These are phyloP conservation scores for Coelopa frigida DNA, from an alignment of 1,140 invertebrate species.

Conservation along the genomic window DNA sequence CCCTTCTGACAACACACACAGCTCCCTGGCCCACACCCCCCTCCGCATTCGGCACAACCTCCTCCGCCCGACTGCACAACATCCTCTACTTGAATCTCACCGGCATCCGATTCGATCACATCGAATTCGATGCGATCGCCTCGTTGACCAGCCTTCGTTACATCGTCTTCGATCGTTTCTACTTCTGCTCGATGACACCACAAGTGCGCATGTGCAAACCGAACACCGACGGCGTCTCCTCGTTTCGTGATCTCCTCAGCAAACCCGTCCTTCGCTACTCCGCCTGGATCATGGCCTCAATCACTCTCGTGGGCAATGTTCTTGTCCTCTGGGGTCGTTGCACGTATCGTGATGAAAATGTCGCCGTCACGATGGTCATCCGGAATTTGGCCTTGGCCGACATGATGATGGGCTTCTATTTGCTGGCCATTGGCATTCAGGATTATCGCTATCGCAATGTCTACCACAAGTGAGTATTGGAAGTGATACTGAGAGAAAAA, in stretches of 20 bases:
- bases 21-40: slow-evolving; percentile 29
- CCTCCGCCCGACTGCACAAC: slow-evolving; percentile 27
- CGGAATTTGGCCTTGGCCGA: slow-evolving; percentile 71
- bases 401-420: slow-evolving; percentile 71
- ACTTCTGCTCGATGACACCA: slow-evolving; percentile 61
- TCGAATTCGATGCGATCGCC: slow-evolving; percentile 51
- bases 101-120: slow-evolving; percentile 51
- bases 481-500: background rate
- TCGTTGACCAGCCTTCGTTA: slow-evolving; percentile 48
- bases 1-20: slow-evolving; percentile 7
- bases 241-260: slow-evolving; percentile 57
- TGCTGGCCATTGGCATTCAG: slow-evolving; percentile 61
- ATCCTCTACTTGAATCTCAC: slow-evolving; percentile 46
- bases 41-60: slow-evolving; percentile 24
- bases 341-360: slow-evolving; percentile 54
- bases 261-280: slow-evolving; percentile 56
- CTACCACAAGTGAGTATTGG: slow-evolving; percentile 49
- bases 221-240: slow-evolving; percentile 62
- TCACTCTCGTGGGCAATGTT: slow-evolving; percentile 60
- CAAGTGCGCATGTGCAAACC: slow-evolving; percentile 58
- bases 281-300: slow-evolving; percentile 64
- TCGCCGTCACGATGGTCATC: slow-evolving; percentile 57
- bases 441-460: slow-evolving; percentile 57
- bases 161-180: slow-evolving; percentile 63
- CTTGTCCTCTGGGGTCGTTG: slow-evolving; percentile 63